phyloP scores from a whole-genome alignment of 53 echinoderm and acorn worm genomes.

The Actinopyga echinites region DNA sequence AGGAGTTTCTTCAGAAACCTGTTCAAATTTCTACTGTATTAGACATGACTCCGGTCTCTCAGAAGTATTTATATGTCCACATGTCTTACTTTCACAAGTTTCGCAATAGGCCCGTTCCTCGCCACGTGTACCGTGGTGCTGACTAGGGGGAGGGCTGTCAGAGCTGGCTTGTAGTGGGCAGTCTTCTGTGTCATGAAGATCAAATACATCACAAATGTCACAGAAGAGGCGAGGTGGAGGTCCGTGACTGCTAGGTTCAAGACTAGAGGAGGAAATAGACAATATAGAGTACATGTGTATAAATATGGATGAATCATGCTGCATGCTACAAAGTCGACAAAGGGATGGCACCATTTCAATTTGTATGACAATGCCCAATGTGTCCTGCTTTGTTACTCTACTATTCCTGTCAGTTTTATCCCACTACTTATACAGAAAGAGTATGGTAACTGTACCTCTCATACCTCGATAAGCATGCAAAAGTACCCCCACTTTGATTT shows the following conservation, averaged over 20 bases:
- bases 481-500: too few species aligned
- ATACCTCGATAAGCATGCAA: too few species aligned
- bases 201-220: constrained; percentile 99
- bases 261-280: constrained; percentile 41
- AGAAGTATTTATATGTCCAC: neutral
- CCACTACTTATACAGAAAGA: too few species aligned
- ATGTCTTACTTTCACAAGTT: constrained; percentile 86
- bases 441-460: too few species aligned
- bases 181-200: constrained; percentile 99
- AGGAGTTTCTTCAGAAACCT: too few species aligned
- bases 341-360: too few species aligned
- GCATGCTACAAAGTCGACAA: too few species aligned
- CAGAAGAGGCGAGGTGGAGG: constrained; percentile 97
- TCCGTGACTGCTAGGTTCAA: constrained; percentile 67
- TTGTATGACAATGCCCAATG: too few species aligned
- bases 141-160: constrained; percentile 87
- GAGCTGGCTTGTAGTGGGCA: constrained; percentile 99
- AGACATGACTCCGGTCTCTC: constrained; percentile 31
- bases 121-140: constrained; percentile 80
- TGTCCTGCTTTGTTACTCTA: too few species aligned
- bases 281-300: too few species aligned
- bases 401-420: too few species aligned
- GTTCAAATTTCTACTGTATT: neutral
- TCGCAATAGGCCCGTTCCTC: constrained; percentile 93
- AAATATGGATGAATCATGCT: too few species aligned